Base-by-base conservation (phyloP, 2,113 vertebrate genomes). In the Perognathus longimembris region DNA sequence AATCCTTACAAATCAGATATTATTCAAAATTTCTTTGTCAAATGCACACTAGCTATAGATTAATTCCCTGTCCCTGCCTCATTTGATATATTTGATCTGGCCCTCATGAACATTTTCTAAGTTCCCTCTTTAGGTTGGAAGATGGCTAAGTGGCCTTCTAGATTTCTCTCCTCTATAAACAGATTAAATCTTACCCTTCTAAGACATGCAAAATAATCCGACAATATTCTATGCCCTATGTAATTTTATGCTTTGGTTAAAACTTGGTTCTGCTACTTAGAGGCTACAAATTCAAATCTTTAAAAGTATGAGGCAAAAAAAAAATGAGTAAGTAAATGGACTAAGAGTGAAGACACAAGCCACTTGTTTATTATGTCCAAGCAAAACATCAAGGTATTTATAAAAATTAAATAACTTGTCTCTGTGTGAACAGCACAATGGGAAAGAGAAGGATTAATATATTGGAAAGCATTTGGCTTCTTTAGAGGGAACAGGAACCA, bases 381-480 rank as follows among this genome's bases (percentile, higher is more conserved):
- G 74, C 20, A 93, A 93, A 94, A 78, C 18, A 83, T 66, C 26
- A 70, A 88, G n/a, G n/a, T 34, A 67, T 70, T 73, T 80, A 22
- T 84, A 67, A 87, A n/a, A 82, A 61, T 77, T 90, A 73, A 93
- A 89, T 63, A 61, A 3, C 12, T 38, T 38, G 40, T 36, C 40
- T 94, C 32, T 18, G 1, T 64, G 45, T 87, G 85, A 81, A 89
- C n/a, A 89, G 78, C 40, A 69, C 50, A 89, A 59, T 3, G 9
- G 42, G 42, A 40, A 40, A 12, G 1, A 75, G 21, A 59, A 30
- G 10, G 7, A 83, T 24, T 14, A 40, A 30, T 75, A 20, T 22
- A 10, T 50, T 26, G 15, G 22, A 74, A 5, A 64, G 12, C 15
- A 57, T 32, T 71, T n/a, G 20, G 61, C 67, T 85, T 77, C 45